Conservation (phyloP, 2,113 vertebrate genomes). For the Xyliphius kryptos region DNA sequence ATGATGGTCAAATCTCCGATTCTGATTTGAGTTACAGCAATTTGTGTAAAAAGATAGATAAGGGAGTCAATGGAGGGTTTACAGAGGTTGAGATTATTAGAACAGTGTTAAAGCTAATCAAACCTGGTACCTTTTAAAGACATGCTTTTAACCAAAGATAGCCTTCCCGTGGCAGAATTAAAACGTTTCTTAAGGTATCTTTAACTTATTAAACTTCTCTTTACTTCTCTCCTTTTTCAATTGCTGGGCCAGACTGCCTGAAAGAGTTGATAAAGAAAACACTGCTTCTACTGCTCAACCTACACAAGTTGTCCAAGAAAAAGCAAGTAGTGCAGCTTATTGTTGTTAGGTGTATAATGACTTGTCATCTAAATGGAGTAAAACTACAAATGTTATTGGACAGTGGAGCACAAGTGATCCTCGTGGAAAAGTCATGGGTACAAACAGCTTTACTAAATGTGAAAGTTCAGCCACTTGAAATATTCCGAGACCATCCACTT, state of each 20-base stretch:
- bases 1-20: too few relatives aligned
- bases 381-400: too few relatives aligned
- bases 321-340: slow-evolving; percentile 22
- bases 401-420: slow-evolving; percentile 27
- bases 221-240: too few relatives aligned
- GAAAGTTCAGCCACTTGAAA: not conserved
- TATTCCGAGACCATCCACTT: slow-evolving; percentile 14
- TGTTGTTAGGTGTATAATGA: slow-evolving; percentile 28
- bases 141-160: slow-evolving; percentile 32
- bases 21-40: too few relatives aligned
- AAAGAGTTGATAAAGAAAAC: not conserved
- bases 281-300: not conserved
- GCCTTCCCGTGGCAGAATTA: slow-evolving; percentile 31
- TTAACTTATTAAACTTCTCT: too few relatives aligned
- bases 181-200: slow-evolving; percentile 25
- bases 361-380: slow-evolving; percentile 31
- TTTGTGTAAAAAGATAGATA: too few relatives aligned
- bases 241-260: not conserved
- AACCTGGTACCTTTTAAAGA: slow-evolving; percentile 38
- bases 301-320: too few relatives aligned
- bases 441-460: slow-evolving; percentile 15
- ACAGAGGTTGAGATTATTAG: slow-evolving; percentile 35
- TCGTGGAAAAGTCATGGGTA: slow-evolving; percentile 27
- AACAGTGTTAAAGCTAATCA: slow-evolving; percentile 31
- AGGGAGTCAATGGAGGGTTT: too few relatives aligned